Evolutionary conservation across 2,888 invertebrate species (phyloP).

Genomic region (Eupithecia insigniata): DNA sequence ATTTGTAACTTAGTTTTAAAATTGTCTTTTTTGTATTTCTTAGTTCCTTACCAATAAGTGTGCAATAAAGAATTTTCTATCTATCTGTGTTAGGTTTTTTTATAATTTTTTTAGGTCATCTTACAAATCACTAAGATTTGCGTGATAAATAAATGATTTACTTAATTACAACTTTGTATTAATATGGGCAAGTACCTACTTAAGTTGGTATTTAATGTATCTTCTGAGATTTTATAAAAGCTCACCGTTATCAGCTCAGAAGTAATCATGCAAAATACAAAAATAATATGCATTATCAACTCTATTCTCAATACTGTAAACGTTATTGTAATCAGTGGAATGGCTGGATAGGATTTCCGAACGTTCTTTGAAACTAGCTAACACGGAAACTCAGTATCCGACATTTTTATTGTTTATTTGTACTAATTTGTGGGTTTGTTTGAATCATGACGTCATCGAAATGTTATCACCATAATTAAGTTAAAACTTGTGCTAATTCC

Average conservation of each 20-base stretch:
- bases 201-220: too few relatives aligned
- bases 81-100: too few relatives aligned
- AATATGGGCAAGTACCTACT: too few relatives aligned
- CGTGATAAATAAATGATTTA: too few relatives aligned
- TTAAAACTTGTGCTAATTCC: neutral
- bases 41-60: too few relatives aligned
- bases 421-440: neutral
- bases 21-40: too few relatives aligned
- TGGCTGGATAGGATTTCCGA: slow-evolving; percentile 27
- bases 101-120: too few relatives aligned
- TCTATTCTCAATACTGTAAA: neutral
- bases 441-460: too few relatives aligned
- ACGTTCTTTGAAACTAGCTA: slow-evolving; percentile 16
- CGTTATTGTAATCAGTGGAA: neutral
- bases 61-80: too few relatives aligned
- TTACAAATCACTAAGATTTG: too few relatives aligned
- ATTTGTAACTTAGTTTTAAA: too few relatives aligned
- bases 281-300: neutral
- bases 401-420: slow-evolving; percentile 7
- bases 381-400: slow-evolving; percentile 7
- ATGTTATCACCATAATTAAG: neutral
- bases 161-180: too few relatives aligned
- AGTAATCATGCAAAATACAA: slow-evolving; percentile 3
- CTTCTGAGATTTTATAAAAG: slow-evolving; percentile 11
- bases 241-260: slow-evolving; percentile 5